Conservation (phyloP, 2,888 invertebrate species). For the Myathropa florea region DNA sequence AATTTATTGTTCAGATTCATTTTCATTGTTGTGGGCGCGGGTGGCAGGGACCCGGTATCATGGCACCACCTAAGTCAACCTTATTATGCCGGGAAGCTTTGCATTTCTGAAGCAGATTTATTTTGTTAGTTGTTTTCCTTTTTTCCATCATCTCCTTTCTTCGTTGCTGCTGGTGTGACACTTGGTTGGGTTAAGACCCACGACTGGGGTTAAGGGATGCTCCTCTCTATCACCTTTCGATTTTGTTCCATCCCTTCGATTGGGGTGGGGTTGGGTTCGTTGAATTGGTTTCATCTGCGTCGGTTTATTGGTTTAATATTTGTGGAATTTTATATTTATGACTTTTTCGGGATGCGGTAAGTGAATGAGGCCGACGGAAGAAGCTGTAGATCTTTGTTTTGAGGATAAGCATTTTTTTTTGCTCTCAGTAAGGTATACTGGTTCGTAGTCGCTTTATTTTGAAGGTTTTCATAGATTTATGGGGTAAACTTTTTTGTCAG, state of each 20-base stretch:
- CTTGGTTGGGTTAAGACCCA: not conserved
- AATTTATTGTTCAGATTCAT: constrained; percentile 53
- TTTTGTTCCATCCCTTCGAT: constrained; percentile 1
- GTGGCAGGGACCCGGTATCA: not conserved
- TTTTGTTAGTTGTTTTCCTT: constrained; percentile 13
- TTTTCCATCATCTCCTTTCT: not conserved
- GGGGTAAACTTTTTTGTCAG: not conserved
- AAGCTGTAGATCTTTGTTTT: not conserved
- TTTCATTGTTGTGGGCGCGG: constrained; percentile 37
- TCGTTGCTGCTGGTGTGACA: not conserved
- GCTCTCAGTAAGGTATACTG: not conserved
- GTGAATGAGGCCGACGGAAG: constrained; percentile 1
- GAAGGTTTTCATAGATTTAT: constrained; percentile 1
- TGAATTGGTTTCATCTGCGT: constrained; percentile 37
- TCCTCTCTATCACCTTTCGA: constrained; percentile 32
- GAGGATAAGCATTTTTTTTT: not conserved
- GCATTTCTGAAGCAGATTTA: constrained; percentile 46
- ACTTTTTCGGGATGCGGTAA: constrained; percentile 14
- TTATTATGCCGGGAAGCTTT: constrained; percentile 26
- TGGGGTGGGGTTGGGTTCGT: not conserved
- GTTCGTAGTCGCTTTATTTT: not conserved
- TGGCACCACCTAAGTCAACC: constrained; percentile 34
- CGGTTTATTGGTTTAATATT: constrained; percentile 42
- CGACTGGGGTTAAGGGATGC: not conserved
- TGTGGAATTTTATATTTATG: constrained; percentile 51